Base-by-base conservation (phyloP, 2,113 vertebrate genomes). In the Myrmophylax atrothorax region DNA sequence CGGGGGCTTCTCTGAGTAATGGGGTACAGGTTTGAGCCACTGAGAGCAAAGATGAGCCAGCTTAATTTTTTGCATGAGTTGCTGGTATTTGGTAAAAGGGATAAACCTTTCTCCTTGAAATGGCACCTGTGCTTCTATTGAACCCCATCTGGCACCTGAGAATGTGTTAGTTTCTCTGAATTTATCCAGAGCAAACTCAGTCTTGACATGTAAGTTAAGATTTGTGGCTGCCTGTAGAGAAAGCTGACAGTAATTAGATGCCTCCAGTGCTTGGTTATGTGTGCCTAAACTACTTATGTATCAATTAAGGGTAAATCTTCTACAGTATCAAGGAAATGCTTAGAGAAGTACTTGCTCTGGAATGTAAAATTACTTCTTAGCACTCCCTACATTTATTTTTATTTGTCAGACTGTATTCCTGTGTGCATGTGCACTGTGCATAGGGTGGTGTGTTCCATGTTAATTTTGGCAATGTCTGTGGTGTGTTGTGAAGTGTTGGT, bases 351-450 rank as follows among this genome's bases (percentile, higher is more conserved):
- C 8, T 37, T 92, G 40, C 22, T 92, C 79, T 72, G 24, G 40
- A 76, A 73, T 40, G 24, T 46, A 8, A 60, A 66, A 33, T 31
- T n/a, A 20, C 38, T 78, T 87, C 69, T 59, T 78, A 47, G 16
- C 44, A 9, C 25, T 56, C 33, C 24, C 2, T 40, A 52, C 37
- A 10, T 52, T 53, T 70, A 3, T 50, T 88, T 90, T 92, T 14
- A 42, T 56, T 26, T 31, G 76, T 47, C 49, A 31, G 55, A 70
- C 24, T 1, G 0, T 29, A 18, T 15, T 28, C 18, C 6, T 7
- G 5, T 46, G 12, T 75, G 40, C n/a, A 28, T 3, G 0, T 74
- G 6, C 10, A 1, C 16, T 12, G 1, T 66, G 10, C 4, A 3
- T 8, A 38, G 50, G 19, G 29, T 9, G 23, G 24, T 49, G 5